Evolutionary conservation across 2,888 invertebrate genomes (phyloP), one percentile per base, ranked within the genome.

Genomic region (Spisula subtruncata): DNA sequence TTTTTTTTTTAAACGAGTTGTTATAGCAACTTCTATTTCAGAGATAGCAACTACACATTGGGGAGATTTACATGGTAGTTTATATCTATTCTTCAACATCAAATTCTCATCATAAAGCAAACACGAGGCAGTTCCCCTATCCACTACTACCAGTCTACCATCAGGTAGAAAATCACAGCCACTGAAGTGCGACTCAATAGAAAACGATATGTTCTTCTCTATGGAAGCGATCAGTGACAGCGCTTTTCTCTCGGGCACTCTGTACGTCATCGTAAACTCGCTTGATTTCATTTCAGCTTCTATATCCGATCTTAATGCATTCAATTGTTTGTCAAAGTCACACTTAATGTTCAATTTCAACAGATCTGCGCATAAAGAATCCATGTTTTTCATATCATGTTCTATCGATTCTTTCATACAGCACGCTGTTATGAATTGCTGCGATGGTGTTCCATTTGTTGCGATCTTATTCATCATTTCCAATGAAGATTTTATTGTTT

Each of bases 121-220:
- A 82, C 54, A 82, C 18, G 51, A 54, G 1, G 12, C 2, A 32
- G 54, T 82, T 0, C 14, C 4, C 32, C 54, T 54, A 54, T 56
- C 56, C 18, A 56, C 56, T n/a, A 56, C 56, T 20, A 56, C 56
- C 18, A 56, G 16, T 18, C 56, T 82, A 51, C 81, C 81, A 81
- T 81, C 81, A 4, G 82, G 56, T 32, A 56, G 20, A n/a, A 56
- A 56, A 18, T 56, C 56, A 14, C 54, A 54, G 18, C 82, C 82
- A n/a, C 29, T 25, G 32, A 29, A 82, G 2, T 32, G 20, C 14
- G 82, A 54, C 25, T 82, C 54, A 14, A 29, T 29, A 8, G 32
- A 18, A 32, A 32, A 32, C 25, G 18, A 10, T 20, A 25, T 25
- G 5, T 25, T n/a, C 29, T 5, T 46, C 6, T 46, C 46, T 48